These are phyloP conservation scores for Smithornis capensis DNA, from an alignment of 2,113 vertebrate genomes.

Conservation along the genomic window DNA sequence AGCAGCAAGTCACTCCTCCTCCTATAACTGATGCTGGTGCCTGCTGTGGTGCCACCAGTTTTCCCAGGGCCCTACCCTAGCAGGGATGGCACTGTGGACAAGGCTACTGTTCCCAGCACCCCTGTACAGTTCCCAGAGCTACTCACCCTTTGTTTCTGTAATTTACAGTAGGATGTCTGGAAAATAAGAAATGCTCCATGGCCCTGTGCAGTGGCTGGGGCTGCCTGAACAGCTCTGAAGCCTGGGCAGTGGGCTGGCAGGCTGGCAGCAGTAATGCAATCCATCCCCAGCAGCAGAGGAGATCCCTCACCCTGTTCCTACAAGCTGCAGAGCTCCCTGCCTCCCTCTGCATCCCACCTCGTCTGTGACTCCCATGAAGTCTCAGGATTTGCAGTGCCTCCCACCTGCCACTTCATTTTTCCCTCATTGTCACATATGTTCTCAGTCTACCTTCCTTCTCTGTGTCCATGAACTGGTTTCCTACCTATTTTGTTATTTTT, in stretches of 20 bases:
- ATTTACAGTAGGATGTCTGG: neutral
- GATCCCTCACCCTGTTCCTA: neutral
- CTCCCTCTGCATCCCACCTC: neutral
- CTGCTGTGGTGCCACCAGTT: neutral
- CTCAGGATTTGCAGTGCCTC: neutral
- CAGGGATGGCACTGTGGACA: neutral
- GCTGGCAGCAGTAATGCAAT: neutral
- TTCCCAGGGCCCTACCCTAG: neutral
- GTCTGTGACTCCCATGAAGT: rapidly evolving
- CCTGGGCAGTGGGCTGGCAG: neutral
- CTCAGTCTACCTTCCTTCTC: neutral
- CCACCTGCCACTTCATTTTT: neutral
- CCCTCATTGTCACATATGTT: neutral
- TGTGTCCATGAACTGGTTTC: neutral
- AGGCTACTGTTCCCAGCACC: neutral
- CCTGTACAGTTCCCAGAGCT: rapidly evolving
- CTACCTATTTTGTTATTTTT: neutral
- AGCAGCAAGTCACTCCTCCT: neutral
- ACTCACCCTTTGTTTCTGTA: neutral
- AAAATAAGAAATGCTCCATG: neutral
- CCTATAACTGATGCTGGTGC: neutral
- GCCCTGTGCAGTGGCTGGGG: neutral
- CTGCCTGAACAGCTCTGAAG: neutral
- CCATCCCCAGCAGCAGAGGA: neutral
- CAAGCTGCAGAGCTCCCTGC: neutral